Percentiles rank a stretch among this genome's conserved stretches.
Evolutionary conservation across 2,113 vertebrate species (phyloP).

Genomic region (Suricata suricatta): DNA sequence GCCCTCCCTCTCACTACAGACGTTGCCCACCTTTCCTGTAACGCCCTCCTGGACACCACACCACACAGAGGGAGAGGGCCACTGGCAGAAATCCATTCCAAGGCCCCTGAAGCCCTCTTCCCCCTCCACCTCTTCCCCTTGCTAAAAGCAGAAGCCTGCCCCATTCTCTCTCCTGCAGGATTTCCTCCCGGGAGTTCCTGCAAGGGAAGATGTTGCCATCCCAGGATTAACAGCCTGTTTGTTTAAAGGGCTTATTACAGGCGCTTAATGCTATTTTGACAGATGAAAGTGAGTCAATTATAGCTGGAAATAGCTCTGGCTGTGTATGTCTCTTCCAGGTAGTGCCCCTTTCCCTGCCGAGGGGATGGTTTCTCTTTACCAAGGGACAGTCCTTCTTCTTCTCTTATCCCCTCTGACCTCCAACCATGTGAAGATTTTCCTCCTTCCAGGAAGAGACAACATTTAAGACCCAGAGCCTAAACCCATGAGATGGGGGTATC

Average conservation of each 20-base stretch:
- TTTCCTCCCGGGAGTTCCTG: conserved; percentile 63
- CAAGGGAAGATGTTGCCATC: conserved; percentile 62
- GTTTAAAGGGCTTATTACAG: conserved; percentile 85
- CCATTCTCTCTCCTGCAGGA: neutral
- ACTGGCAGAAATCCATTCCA: neutral
- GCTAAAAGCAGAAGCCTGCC: neutral
- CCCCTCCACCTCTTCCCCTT: neutral
- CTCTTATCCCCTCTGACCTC: neutral
- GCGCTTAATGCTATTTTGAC: conserved; percentile 86
- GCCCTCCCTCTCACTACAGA: neutral
- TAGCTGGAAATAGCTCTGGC: conserved; percentile 78
- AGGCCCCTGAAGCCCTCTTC: neutral
- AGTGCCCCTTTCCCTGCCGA: conserved; percentile 20
- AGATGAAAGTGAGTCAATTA: conserved; percentile 85
- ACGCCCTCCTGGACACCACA: neutral
- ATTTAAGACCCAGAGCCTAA: neutral
- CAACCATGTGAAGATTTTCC: neutral
- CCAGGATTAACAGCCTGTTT: conserved; percentile 84
- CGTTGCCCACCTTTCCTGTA: neutral
- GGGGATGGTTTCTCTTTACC: neutral
- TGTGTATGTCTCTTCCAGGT: conserved; percentile 23
- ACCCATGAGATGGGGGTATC: neutral
- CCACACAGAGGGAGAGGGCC: neutral
- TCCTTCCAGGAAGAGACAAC: neutral
- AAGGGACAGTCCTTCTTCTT: neutral